These are phyloP conservation scores for Colaptes auratus DNA, from an alignment of 2,113 vertebrate genomes.

Conservation along the genomic window DNA sequence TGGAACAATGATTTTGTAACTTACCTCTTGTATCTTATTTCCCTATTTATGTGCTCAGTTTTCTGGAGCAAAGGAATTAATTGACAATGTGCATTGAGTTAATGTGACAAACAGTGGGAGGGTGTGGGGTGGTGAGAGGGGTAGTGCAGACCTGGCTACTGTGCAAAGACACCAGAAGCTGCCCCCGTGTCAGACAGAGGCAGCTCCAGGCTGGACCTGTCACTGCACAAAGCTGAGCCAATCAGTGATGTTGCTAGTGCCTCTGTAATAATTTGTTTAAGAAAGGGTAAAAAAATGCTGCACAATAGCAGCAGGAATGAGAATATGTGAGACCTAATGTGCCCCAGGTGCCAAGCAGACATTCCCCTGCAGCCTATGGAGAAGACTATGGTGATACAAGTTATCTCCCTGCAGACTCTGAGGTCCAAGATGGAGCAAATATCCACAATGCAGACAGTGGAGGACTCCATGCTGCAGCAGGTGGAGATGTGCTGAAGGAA, in stretches of 20 bases:
- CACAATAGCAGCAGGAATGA: too few species aligned
- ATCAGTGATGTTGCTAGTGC: too few species aligned
- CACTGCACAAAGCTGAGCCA: background rate
- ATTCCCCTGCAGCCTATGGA: background rate
- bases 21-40: background rate
- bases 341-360: rapidly evolving
- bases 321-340: too few species aligned
- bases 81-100: background rate
- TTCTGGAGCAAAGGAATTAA: background rate
- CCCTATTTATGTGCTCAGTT: background rate
- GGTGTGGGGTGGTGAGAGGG: rapidly evolving
- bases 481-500: background rate
- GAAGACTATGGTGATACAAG: background rate
- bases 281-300: too few species aligned
- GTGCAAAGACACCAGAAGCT: background rate
- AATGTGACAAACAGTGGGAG: background rate
- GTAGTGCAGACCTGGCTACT: rapidly evolving
- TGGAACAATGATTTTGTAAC: background rate
- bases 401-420: background rate
- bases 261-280: background rate
- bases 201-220: background rate
- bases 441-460: background rate
- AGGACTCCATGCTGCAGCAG: background rate
- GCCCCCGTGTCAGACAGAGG: background rate
- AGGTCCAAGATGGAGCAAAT: background rate